Evolutionary conservation across 2,797 vertebrate genomes (phyloP), one percentile per base, ranked within the genome.

Genomic region (Furcifer pardalis): DNA sequence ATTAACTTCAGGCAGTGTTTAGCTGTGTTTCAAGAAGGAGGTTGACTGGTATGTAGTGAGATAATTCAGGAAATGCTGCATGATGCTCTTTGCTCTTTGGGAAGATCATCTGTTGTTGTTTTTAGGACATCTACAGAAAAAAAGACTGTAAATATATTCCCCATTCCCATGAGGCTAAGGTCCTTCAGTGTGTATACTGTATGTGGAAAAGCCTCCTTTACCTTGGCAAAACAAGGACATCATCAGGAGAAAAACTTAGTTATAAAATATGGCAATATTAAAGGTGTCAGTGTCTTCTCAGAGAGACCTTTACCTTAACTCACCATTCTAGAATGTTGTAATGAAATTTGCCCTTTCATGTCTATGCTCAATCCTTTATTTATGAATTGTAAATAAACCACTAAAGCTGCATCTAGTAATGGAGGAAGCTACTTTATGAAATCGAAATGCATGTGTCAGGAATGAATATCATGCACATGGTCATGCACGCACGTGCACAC

Each of bases 331-430:
- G 83, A 88, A 90, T 87, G 80, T 82, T 90, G 40, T 86, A 76
- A 92, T 91, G 88, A 82, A 93, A 93, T 89, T 87, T 77, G 90
- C 63, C 52, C 83, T 82, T 88, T 89, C 86, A 88, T 93, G 90
- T 91, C 90, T 85, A 89, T 85, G 84, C 30, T 80, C 87, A 91
- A 93, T 94, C 84, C 90, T 88, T 91, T 92, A 86, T 93, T 94
- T 93, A 93, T 93, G 88, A 87, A 92, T 87, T 81, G 77, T 85
- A 91, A 92, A 91, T 82, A 93, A 91, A 92, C 85, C 86, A 87
- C 40, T 32, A 82, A 68, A 71, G 83, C 76, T 77, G 91, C 92
- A 91, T 92, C 87, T 89, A 87, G 91, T 89, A 92, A 86, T n/a
- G 89, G 86, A 69, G 87, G 90, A 93, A 90, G 83, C 90, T 88